phyloP scores from a whole-genome alignment of 2,797 vertebrate genomes.

The Sphaeramia orbicularis region DNA sequence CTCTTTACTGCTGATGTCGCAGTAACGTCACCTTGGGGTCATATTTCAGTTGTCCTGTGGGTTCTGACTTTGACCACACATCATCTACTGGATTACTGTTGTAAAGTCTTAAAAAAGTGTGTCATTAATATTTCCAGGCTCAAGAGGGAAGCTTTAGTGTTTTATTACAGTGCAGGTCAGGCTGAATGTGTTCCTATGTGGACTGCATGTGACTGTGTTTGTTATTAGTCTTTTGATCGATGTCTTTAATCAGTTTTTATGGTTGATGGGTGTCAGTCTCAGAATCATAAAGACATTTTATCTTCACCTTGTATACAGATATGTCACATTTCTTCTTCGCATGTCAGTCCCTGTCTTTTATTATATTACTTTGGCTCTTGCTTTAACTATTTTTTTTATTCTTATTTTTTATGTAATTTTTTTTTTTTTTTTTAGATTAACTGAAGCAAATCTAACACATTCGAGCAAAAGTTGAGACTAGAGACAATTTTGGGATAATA shows the following conservation, averaged over 20 bases:
- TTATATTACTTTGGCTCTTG: too few relatives aligned
- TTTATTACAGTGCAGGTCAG: conserved; percentile 20
- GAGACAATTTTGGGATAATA: too few relatives aligned
- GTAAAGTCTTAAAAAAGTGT: background rate
- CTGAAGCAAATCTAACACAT: too few relatives aligned
- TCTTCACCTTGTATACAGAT: conserved; percentile 15
- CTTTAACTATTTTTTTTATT: too few relatives aligned
- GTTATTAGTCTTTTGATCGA: conserved; percentile 43
- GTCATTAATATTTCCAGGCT: conserved; percentile 3
- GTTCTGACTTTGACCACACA: background rate
- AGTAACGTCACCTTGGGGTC: conserved; percentile 1
- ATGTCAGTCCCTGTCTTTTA: too few relatives aligned
- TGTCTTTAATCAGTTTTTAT: conserved; percentile 60
- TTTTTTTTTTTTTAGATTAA: too few relatives aligned
- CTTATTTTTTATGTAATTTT: too few relatives aligned
- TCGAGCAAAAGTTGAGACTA: too few relatives aligned
- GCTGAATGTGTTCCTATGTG: conserved; percentile 9
- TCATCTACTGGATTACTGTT: background rate
- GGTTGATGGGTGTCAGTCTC: conserved; percentile 6
- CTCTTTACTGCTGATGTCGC: conserved; percentile 23
- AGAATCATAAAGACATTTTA: conserved; percentile 26
- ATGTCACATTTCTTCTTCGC: too few relatives aligned
- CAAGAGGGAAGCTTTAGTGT: too few relatives aligned
- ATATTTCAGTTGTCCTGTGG: conserved; percentile 50
- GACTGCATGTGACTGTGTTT: conserved; percentile 1